phyloP scores from a whole-genome alignment of 2,113 vertebrate species.

The Dissostichus mawsoni region DNA sequence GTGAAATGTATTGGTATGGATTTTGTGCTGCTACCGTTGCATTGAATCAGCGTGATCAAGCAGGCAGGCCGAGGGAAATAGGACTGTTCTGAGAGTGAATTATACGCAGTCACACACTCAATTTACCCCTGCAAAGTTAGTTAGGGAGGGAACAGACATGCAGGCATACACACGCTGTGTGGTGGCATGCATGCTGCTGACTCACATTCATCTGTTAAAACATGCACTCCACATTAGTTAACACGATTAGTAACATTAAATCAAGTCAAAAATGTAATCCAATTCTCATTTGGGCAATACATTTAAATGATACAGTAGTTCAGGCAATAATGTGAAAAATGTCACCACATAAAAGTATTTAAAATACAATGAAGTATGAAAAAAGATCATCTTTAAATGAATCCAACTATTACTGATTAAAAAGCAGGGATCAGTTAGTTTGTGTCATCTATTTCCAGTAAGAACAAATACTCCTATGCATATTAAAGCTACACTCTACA shows the following conservation, averaged over 20 bases:
- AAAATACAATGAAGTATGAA: constrained; percentile 26
- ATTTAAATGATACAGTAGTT: constrained; percentile 46
- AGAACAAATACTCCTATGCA: constrained; percentile 53
- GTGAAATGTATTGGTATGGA: constrained; percentile 82
- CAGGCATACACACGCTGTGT: constrained; percentile 47
- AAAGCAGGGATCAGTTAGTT: constrained; percentile 37
- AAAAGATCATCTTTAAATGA: constrained; percentile 15
- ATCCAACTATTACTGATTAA: constrained; percentile 34
- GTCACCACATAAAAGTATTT: not conserved
- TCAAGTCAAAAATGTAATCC: constrained; percentile 65
- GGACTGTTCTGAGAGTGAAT: constrained; percentile 81
- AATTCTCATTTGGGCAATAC: constrained; percentile 53
- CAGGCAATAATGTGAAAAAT: constrained; percentile 11
- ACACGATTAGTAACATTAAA: constrained; percentile 71
- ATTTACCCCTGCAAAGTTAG: constrained; percentile 83
- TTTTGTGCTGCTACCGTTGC: constrained; percentile 82
- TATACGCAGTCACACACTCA: constrained; percentile 84
- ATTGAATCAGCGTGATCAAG: constrained; percentile 83
- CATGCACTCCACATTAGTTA: constrained; percentile 60
- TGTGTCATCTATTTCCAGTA: constrained; percentile 45
- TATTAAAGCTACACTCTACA: constrained; percentile 38
- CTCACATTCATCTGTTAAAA: constrained; percentile 47
- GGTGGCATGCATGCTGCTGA: constrained; percentile 23
- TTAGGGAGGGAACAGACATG: constrained; percentile 72
- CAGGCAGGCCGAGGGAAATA: constrained; percentile 80